Conservation (phyloP, 1,140 invertebrate genomes). For the Drosophila seguyi region DNA sequence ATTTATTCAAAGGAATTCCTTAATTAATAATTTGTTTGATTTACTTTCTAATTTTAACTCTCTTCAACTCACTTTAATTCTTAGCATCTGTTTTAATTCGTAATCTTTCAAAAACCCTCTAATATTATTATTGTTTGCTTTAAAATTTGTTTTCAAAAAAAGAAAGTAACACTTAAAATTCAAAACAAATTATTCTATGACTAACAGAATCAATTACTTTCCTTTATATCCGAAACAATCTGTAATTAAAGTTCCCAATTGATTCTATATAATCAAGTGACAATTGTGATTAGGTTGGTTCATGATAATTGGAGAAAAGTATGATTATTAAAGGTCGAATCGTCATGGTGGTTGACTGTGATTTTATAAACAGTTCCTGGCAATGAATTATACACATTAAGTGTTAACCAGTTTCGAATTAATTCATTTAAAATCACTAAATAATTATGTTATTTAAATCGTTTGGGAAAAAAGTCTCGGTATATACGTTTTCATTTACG, state of each 20-base stretch:
- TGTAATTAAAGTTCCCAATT: not conserved
- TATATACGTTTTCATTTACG: not conserved
- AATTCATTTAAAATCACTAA: not conserved
- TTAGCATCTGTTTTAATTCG: not conserved
- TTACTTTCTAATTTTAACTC: not conserved
- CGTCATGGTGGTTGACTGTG: not conserved
- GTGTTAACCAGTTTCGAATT: not conserved
- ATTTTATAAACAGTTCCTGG: slow-evolving; percentile 3
- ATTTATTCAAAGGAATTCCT: no score
- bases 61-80: no score
- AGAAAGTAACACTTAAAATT: not conserved
- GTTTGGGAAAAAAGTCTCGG: not conserved
- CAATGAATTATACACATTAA: slow-evolving; percentile 4
- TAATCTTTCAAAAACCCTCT: no score
- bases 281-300: not conserved
- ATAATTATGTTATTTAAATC: slow-evolving; percentile 4
- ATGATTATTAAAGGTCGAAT: not conserved
- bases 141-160: not conserved
- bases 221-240: not conserved
- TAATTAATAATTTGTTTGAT: no score
- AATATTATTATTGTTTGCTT: not conserved
- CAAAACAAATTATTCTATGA: not conserved
- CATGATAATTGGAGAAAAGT: not conserved
- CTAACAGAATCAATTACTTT: not conserved
- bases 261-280: not conserved